These are phyloP conservation scores for Dexiosoma caninum DNA, from an alignment of 2,888 invertebrate genomes.

Conservation along the genomic window DNA sequence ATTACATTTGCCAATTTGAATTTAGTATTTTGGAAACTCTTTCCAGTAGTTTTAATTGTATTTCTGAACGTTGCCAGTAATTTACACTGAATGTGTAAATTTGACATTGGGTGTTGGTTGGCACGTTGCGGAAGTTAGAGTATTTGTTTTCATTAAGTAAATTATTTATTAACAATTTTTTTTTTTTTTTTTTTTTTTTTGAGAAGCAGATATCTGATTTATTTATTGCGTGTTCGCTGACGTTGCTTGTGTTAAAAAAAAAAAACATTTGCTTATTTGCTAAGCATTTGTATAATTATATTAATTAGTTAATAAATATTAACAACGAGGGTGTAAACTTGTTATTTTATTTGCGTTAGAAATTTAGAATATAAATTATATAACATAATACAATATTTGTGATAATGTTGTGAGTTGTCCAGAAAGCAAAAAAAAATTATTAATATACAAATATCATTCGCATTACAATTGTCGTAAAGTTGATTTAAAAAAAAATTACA, in stretches of 20 bases:
- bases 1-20: too few relatives aligned
- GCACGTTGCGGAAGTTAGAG: background rate
- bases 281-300: constrained; percentile 1
- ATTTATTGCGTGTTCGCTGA: constrained; percentile 26
- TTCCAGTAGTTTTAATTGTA: too few relatives aligned
- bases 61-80: too few relatives aligned
- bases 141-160: background rate
- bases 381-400: background rate
- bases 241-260: background rate
- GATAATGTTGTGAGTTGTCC: background rate
- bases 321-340: constrained; percentile 40
- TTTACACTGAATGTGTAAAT: background rate
- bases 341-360: background rate
- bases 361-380: background rate
- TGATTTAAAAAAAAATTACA: background rate
- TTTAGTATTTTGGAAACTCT: too few relatives aligned
- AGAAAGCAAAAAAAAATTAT: constrained; percentile 4
- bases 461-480: background rate
- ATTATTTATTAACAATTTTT: too few relatives aligned
- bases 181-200: too few relatives aligned
- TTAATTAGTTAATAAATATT: constrained; percentile 8
- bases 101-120: background rate
- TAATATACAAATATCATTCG: background rate
- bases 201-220: background rate
- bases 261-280: constrained; percentile 7